Percentiles rank a stretch among this genome's conserved stretches.
Evolutionary conservation across 2,888 invertebrate genomes (phyloP).

Genomic region (Polydrusus tereticollis): DNA sequence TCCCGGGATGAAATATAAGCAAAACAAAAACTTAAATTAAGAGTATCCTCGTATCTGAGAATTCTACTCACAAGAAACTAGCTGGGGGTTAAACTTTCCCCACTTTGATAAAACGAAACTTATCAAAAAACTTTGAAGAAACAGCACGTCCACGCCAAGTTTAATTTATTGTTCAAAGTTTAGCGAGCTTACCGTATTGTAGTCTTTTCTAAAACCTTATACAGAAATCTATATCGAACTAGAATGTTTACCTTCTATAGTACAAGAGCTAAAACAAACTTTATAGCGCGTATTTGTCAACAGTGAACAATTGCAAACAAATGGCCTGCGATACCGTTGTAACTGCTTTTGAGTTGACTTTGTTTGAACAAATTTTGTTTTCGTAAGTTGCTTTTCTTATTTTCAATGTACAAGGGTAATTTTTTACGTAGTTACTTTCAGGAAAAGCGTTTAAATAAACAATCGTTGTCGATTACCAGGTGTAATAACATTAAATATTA

Average conservation of each 20-base stretch:
- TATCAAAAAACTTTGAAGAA: constrained; percentile 37
- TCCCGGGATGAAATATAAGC: neutral
- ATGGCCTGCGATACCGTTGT: neutral
- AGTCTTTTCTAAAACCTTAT: constrained; percentile 29
- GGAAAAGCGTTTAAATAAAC: too few relatives aligned
- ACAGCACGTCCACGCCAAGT: constrained; percentile 39
- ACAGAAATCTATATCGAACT: constrained; percentile 13
- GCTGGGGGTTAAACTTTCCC: constrained; percentile 36
- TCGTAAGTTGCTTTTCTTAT: neutral
- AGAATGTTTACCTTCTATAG: constrained; percentile 10
- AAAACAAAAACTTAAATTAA: constrained; percentile 30
- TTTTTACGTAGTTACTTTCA: neutral
- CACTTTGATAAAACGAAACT: constrained; percentile 42
- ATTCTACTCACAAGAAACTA: constrained; percentile 30
- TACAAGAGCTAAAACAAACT: constrained; percentile 16
- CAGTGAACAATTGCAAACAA: neutral
- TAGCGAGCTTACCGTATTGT: constrained; percentile 32
- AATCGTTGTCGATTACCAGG: too few relatives aligned
- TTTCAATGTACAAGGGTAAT: neutral
- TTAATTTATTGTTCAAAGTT: constrained; percentile 42
- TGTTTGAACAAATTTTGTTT: neutral
- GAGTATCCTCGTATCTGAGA: constrained; percentile 26
- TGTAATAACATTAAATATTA: too few relatives aligned
- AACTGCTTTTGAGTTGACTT: neutral
- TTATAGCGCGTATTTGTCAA: constrained; percentile 1